Base-by-base conservation (phyloP, 2,113 vertebrate genomes). In the Nasalis larvatus region DNA sequence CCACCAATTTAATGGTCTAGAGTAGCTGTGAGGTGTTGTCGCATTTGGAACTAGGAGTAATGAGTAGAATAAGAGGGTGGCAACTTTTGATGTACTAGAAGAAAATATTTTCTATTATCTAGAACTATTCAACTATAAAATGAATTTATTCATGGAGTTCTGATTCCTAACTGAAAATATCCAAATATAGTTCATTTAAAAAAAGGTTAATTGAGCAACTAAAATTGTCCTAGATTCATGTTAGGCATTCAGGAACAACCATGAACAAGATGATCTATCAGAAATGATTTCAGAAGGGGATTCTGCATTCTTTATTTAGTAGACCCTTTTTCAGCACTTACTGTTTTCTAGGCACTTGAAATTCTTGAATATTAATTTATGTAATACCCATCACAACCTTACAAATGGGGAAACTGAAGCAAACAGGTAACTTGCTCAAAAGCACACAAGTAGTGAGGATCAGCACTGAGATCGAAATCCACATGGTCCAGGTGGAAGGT, bases 101-200 rank as follows among this genome's bases (percentile, higher is more conserved):
- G 58, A 89, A 94, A 80, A 73, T 47, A 86, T 47, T 74, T 92
- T 78, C 37, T 77, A 7, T 94, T 92, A 54, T 74, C 58, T 95
- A 45, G 54, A 96, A 54, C 20, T 94, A 68, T 68, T 17, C 66
- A 52, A 89, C 68, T 83, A 85, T 49, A 63, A 97, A 88, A 91
- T 86, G 42, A 69, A 8, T 27, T 90, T 20, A 94, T 71, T 85
- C 21, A 71, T 77, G 27, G 32, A 20, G 20, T 56, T 76, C 21
- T 40, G 11, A 69, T 35, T 21, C 8, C 32, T 71, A 89, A 49
- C 52, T 81, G 27, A 40, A 92, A 68, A 37, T 89, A 86, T 18
- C 32, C 52, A 88, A 76, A 6, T 5, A 91, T 3, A 25, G 3
- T 6, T 21, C 76, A 13, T 63, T 82, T 92, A 25, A 77, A 77